These are phyloP conservation scores for Procambarus virginalis DNA, from an alignment of 1,140 invertebrate species.

Conservation along the genomic window DNA sequence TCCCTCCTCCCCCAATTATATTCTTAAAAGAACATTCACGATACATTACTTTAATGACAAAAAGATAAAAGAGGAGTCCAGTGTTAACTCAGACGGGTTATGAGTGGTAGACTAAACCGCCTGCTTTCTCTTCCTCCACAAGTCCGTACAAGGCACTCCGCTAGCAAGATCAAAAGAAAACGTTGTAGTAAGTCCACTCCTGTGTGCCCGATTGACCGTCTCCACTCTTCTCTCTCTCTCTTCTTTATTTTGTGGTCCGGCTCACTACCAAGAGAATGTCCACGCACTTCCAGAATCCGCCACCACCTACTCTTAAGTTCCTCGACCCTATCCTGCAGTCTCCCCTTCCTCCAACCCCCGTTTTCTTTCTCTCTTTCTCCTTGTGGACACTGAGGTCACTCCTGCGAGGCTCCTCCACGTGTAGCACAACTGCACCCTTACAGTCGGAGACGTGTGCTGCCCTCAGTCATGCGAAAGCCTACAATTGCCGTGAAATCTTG, in stretches of 20 bases:
- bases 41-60: background rate
- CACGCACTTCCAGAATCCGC: background rate
- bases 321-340: too few relatives aligned
- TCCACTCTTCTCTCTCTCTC: background rate
- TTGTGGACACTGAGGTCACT: too few relatives aligned
- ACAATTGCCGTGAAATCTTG: background rate
- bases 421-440: background rate
- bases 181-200: slow-evolving; percentile 59
- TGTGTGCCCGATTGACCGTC: slow-evolving; percentile 6
- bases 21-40: background rate
- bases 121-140: slow-evolving; percentile 37
- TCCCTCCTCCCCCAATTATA: background rate
- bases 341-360: too few relatives aligned
- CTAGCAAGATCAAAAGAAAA: slow-evolving; percentile 66
- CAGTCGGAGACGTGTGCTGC: background rate
- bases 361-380: too few relatives aligned
- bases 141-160: slow-evolving; percentile 65
- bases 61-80: background rate
- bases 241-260: slow-evolving; percentile 8
- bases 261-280: background rate
- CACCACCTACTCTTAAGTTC: too few relatives aligned
- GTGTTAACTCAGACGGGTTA: background rate
- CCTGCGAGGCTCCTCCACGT: background rate
- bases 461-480: background rate
- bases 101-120: slow-evolving; percentile 6